Evolutionary conservation across 2,888 invertebrate genomes (phyloP), one percentile per base, ranked within the genome.

Genomic region (Anaspis maculata): DNA sequence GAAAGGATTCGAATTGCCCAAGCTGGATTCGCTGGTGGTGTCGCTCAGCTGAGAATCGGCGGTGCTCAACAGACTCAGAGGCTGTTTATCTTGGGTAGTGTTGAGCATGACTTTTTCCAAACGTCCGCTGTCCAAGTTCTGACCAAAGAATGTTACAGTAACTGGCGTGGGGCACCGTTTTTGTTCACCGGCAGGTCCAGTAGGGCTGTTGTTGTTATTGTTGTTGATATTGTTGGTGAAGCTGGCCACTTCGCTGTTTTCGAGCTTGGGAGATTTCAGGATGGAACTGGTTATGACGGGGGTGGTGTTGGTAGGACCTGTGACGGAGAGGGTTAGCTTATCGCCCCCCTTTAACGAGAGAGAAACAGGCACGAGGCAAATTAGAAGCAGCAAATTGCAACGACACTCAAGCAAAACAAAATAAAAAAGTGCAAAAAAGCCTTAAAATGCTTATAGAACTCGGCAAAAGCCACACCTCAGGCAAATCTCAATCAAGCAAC

Each of bases 241-340:
- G 15, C 34, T 40, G 27, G 49, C 50, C 10, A 49, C 58, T 55
- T n/a, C n/a, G n/a, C n/a, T 45, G 39, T 47, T 47, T 30, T 42
- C 31, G 29, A 53, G 44, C 46, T 46, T 45, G 39, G 50, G 37
- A 31, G 46, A 44, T 39, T 46, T 47, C 7, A 42, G 34, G 6
- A 41, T 35, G 2, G 45, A 46, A 33, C 40, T 41, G 29, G 39
- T 42, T n/a, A 44, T 36, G 32, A 34, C 29, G 28, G 45, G 32
- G 23, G 39, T 38, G 23, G 46, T 37, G 27, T 43, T 56, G 3
- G 57, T 54, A 3, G 62, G 61, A 28, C 77, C 77, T 49, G 73
- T 73, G 50, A 80, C 74, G 41, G 75, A 73, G 39, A 80, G 64
- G 32, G 79, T 80, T 56, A 80, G 62, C 59, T 79, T 79, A 59